Conservation (phyloP, 2,888 invertebrate species). For the Bellardia bayeri region DNA sequence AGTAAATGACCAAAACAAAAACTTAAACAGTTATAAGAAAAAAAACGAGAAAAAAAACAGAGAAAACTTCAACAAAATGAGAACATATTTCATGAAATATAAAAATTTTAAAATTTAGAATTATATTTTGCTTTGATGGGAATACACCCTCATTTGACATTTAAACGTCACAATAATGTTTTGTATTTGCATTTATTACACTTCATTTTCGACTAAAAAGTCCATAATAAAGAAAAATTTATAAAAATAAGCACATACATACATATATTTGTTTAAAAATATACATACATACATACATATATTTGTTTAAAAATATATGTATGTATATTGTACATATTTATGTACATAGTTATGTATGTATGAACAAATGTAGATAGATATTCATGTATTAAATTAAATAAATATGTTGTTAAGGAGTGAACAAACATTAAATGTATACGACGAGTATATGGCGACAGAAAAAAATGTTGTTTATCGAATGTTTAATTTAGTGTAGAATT, state of each 20-base stretch:
- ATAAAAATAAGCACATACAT: conserved; percentile 39
- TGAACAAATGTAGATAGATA: neutral
- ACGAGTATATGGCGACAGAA: conserved; percentile 24
- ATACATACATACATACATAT: no score
- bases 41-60: neutral
- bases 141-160: conserved; percentile 31
- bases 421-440: conserved; percentile 2
- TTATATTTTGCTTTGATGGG: neutral
- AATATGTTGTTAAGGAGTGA: conserved; percentile 47
- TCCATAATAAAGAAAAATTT: conserved; percentile 37
- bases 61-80: neutral
- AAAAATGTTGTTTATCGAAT: conserved; percentile 51
- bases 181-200: conserved; percentile 45
- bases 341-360: neutral
- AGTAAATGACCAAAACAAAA: conserved; percentile 30
- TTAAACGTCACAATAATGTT: conserved; percentile 48
- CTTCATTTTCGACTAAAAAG: conserved; percentile 23
- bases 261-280: no score
- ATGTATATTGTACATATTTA: neutral
- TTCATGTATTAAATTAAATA: conserved; percentile 20
- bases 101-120: neutral
- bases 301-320: no score
- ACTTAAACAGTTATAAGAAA: conserved; percentile 14
- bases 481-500: conserved; percentile 28
- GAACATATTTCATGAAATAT: neutral